Base-by-base conservation (phyloP, 2,113 vertebrate species). In the Varanus salvator region DNA sequence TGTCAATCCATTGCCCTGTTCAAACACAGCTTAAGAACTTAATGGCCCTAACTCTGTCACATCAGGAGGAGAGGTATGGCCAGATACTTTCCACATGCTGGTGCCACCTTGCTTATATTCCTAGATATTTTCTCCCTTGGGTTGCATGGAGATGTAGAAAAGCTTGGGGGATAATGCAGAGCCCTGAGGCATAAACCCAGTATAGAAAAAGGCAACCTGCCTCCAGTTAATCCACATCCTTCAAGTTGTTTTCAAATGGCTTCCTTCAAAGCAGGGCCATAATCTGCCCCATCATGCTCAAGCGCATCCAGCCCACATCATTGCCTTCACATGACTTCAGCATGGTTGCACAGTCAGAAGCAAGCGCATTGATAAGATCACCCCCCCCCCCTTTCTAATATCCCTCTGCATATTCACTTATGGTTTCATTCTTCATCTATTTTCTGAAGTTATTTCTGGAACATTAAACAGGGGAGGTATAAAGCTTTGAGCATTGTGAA, bases 401-500 rank as follows among this genome's bases (percentile, higher is more conserved):
- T 31, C 27, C 12, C 23, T 72, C 38, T 69, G 34, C 4, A 2
- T 78, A 89, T 93, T 82, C 80, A 87, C 93, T 82, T 81, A 31
- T 76, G 12, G 38, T 29, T 72, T 89, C 85, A 50, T 1, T 89
- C 50, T 86, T 4, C 34, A 86, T 92, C 92, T 94, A 86, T 80
- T 91, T 92, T 89, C 68, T 75, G 9, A 90, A 88, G 86, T 93
- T 93, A 89, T 94, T 95, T 96, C 50, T 89, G 90, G 86, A 68
- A 94, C 89, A 90, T n/a, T 90, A 88, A 95, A 92, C 89, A 93
- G 84, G 50, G 83, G 91, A 91, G 87, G 29, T 93, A 68, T 92
- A 95, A 64, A 96, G 92, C 93, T 66, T 14, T 92, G 91, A 92
- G 91, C 89, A 90, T 94, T 88, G 38, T 93, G 89, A 95, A 87